These are phyloP conservation scores for Clytia hemisphaerica DNA, from an alignment of 30 jellyfish, hydroid and myxozoan genomes.

Conservation along the genomic window DNA sequence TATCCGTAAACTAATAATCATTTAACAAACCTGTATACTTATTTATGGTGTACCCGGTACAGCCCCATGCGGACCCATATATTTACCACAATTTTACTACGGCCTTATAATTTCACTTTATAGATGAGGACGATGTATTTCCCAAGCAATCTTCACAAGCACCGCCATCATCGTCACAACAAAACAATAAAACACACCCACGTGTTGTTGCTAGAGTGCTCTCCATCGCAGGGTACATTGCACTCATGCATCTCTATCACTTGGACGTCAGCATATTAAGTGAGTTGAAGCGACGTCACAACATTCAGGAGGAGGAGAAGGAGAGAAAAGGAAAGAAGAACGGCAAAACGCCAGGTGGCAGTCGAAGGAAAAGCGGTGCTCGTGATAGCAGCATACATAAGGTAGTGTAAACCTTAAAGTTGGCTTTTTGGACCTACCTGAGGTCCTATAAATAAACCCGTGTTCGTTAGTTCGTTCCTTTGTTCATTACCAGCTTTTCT, in stretches of 20 bases:
- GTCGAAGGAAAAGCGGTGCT: slow-evolving; percentile 12
- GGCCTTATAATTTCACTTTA: background rate
- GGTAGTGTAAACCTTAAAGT: no score
- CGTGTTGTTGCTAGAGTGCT: slow-evolving; percentile 78
- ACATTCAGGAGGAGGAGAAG: slow-evolving; percentile 69
- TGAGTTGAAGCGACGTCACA: slow-evolving; percentile 83
- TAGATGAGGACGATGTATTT: slow-evolving; percentile 10
- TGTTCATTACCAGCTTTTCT: no score
- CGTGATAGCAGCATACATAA: slow-evolving; percentile 37
- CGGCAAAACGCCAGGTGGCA: slow-evolving; percentile 6
- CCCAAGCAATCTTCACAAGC: slow-evolving; percentile 5
- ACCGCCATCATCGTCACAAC: background rate
- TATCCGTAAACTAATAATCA: no score
- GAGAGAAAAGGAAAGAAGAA: slow-evolving; percentile 42
- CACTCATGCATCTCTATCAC: slow-evolving; percentile 76
- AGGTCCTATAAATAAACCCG: no score
- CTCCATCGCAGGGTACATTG: slow-evolving; percentile 79
- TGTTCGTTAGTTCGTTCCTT: no score
- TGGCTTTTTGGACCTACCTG: no score
- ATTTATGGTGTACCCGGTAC: no score
- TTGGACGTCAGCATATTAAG: slow-evolving; percentile 69
- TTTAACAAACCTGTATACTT: no score
- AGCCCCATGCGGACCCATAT: no score
- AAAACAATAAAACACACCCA: slow-evolving; percentile 24
- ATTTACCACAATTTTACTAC: no score